These are phyloP conservation scores for Zonotrichia leucophrys DNA, from an alignment of 2,113 vertebrate species.

Conservation along the genomic window DNA sequence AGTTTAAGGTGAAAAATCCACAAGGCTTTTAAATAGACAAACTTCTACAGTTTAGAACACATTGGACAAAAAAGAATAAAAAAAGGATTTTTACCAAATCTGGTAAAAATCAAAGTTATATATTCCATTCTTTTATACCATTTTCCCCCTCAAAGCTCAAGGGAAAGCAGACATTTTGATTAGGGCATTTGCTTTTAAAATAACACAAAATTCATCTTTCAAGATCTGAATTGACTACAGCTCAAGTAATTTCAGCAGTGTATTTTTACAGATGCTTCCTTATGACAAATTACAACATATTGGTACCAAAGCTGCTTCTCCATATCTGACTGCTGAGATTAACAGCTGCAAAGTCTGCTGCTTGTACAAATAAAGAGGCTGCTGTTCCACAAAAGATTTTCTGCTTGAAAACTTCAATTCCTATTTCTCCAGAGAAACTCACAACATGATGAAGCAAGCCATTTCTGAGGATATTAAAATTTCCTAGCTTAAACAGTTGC, in stretches of 20 bases:
- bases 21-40: background rate
- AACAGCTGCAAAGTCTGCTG: background rate
- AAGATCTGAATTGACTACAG: background rate
- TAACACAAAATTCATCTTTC: background rate
- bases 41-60: background rate
- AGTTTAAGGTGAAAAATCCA: background rate
- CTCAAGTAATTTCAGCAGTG: background rate
- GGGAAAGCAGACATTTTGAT: background rate
- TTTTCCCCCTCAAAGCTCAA: background rate
- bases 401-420: background rate
- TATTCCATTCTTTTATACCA: background rate
- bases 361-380: background rate
- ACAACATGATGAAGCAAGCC: background rate
- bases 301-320: background rate
- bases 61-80: background rate
- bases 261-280: background rate
- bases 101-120: background rate
- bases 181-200: background rate
- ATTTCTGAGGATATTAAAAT: background rate
- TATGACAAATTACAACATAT: background rate
- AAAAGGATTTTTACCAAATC: background rate
- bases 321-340: background rate
- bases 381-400: background rate
- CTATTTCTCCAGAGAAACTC: background rate
- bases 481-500: background rate